Base-by-base conservation (phyloP, 2,113 vertebrate species). In the Sorex fumeus region DNA sequence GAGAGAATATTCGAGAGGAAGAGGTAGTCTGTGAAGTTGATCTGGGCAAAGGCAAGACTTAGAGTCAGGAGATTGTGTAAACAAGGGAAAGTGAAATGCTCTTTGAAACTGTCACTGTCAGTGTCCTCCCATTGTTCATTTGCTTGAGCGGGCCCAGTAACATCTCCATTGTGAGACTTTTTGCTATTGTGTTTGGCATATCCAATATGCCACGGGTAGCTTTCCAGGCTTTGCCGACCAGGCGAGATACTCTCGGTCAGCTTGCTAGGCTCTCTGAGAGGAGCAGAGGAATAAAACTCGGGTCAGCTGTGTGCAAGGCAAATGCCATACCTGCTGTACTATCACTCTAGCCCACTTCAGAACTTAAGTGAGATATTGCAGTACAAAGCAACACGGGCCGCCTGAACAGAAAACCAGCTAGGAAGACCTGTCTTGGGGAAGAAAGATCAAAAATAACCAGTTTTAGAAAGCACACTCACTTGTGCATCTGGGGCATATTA, bases 1-100 rank as follows among this genome's bases (percentile, higher is more conserved):
- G 30, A 88, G 71, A 90, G 72, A 77, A 77, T 15, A 69, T 13
- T 27, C n/a, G 64, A 85, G 28, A 95, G 53, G 84, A 94, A 94
- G 86, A 86, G 30, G 62, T 45, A 23, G 66, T 71, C 84, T 77
- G 67, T 72, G 62, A 93, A 76, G 50, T n/a, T 70, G 18, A 30
- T 88, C 7, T 0, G 67, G 62, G 25, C 27, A 50, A 79, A 89
- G 60, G 15, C 9, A 87, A 86, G 3, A 21, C 18, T 89, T 89
- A 90, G 4, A 60, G 6, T 66, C 64, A 74, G 47, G 23, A 34
- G 47, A 4, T 40, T 71, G 0, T 74, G 19, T 57, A 70, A 95
- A 88, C 72, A 91, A 85, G 10, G n/a, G 83, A 60, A 79, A 67
- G 75, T 76, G 15, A 86, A 75, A 23, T 32, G 6, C 36, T 86